Evolutionary conservation across 2,888 invertebrate species (phyloP).

Genomic region (Drosophila borealis): DNA sequence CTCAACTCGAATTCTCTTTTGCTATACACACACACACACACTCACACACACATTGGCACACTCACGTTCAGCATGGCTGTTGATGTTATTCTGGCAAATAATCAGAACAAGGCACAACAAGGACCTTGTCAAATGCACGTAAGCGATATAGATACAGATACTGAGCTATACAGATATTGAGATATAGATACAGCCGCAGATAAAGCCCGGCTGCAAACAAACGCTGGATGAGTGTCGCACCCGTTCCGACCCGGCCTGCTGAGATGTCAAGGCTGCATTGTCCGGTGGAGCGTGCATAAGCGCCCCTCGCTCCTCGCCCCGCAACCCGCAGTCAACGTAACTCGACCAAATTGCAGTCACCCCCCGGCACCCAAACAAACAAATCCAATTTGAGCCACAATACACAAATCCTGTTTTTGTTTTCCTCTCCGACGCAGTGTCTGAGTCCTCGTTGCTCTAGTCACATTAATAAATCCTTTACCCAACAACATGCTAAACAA

Average conservation of each 20-base stretch:
- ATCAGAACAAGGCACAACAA: constrained; percentile 65
- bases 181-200: constrained; percentile 54
- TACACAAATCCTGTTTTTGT: constrained; percentile 76
- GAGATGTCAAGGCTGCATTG: constrained; percentile 57
- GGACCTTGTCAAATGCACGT: constrained; percentile 74
- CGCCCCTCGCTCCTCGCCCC: constrained; percentile 24
- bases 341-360: constrained; percentile 59
- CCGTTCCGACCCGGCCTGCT: constrained; percentile 3
- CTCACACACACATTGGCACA: not conserved
- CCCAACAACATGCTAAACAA: constrained; percentile 42
- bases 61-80: constrained; percentile 48
- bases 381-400: constrained; percentile 80
- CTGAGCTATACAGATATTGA: constrained; percentile 45
- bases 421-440: constrained; percentile 31
- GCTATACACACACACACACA: not conserved
- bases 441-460: constrained; percentile 17
- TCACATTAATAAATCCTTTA: constrained; percentile 61
- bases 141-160: constrained; percentile 64
- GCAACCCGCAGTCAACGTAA: constrained; percentile 11
- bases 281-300: constrained; percentile 63
- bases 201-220: constrained; percentile 58
- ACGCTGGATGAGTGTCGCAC: constrained; percentile 13
- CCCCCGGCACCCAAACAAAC: constrained; percentile 57
- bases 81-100: constrained; percentile 77
- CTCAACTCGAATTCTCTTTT: constrained; percentile 22